Evolutionary conservation across 2,113 vertebrate genomes (phyloP).

Genomic region (Tyrannus savana): DNA sequence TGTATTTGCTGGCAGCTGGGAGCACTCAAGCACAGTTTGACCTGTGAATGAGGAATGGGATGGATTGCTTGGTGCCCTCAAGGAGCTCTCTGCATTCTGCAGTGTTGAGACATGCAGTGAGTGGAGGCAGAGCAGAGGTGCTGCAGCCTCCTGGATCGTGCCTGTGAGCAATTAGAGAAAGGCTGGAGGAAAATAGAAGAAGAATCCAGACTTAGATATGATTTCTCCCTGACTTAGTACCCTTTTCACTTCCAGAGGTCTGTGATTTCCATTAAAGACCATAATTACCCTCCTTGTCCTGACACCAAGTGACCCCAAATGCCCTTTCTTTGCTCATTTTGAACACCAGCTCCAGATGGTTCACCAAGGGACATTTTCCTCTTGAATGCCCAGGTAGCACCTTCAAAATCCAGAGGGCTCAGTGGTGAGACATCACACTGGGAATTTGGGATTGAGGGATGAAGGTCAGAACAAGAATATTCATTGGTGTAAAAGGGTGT

Average conservation of each 20-base stretch:
- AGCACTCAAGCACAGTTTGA: not conserved
- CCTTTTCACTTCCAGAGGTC: not conserved
- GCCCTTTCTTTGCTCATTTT: not conserved
- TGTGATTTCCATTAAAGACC: not conserved
- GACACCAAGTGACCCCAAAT: not conserved
- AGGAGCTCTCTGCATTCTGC: not conserved
- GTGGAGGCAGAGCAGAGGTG: not conserved
- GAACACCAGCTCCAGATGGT: not conserved
- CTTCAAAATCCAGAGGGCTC: not conserved
- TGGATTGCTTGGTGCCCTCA: not conserved
- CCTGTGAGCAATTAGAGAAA: not conserved
- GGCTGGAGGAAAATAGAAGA: not conserved
- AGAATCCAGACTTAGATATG: not conserved
- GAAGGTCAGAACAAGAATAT: not conserved
- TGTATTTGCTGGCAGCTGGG: not conserved
- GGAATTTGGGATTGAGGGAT: not conserved
- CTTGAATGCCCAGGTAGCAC: not conserved
- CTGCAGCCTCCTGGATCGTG: not conserved
- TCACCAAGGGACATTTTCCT: not conserved
- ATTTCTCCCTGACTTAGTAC: not conserved
- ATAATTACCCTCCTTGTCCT: not conserved
- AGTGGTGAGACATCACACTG: not conserved
- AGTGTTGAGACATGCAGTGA: accelerated
- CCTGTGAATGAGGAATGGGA: not conserved
- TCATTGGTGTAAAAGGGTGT: not conserved